Conservation (phyloP, 1,140 invertebrate genomes). For the Tetragonula clypearis region DNA sequence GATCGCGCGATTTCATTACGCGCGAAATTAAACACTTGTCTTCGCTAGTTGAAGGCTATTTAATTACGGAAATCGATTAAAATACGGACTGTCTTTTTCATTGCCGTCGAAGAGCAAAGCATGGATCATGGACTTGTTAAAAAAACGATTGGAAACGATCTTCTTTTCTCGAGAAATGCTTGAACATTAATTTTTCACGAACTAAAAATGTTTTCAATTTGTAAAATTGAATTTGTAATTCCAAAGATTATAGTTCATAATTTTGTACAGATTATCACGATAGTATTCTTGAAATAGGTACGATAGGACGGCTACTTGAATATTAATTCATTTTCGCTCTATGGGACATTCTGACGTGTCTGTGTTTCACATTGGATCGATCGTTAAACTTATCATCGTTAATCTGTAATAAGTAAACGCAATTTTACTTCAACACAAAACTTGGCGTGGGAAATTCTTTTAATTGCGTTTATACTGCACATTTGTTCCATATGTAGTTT, state of each 20-base stretch:
- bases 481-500: background rate
- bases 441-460: background rate
- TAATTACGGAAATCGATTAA: background rate
- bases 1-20: background rate
- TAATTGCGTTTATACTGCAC: background rate
- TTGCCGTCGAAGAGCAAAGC: background rate
- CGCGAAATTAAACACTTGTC: background rate
- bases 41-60: background rate
- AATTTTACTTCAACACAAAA: too few species aligned
- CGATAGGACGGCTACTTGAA: background rate
- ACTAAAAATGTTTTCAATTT: background rate
- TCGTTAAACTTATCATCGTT: background rate
- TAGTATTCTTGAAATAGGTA: background rate
- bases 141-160: background rate
- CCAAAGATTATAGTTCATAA: background rate
- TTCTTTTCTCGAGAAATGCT: background rate
- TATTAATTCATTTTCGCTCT: background rate
- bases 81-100: background rate
- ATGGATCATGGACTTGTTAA: background rate
- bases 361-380: background rate
- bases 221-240: background rate
- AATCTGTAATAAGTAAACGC: background rate
- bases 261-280: background rate
- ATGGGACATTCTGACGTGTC: background rate
- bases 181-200: background rate